These are phyloP conservation scores for Nesoenas mayeri DNA, from an alignment of 2,113 vertebrate genomes.

Conservation along the genomic window DNA sequence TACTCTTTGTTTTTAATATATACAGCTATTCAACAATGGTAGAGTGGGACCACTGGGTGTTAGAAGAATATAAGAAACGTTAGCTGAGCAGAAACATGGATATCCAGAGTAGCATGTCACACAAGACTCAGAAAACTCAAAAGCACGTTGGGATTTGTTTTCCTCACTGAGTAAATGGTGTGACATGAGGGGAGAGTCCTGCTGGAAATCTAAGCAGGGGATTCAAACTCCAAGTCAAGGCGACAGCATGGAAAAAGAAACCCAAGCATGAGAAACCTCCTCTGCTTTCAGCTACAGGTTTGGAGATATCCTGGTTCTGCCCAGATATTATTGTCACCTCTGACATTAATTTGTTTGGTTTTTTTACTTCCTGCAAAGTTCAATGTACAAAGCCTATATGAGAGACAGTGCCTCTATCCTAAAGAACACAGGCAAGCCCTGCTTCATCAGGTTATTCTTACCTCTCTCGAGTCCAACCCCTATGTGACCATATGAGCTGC, in stretches of 20 bases:
- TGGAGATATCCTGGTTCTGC: not conserved
- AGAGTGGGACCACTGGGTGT: not conserved
- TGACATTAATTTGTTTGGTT: not conserved
- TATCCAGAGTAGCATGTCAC: not conserved
- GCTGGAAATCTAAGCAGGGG: conserved; percentile 36
- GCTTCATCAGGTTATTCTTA: not conserved
- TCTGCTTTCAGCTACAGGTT: not conserved
- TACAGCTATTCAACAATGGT: not conserved
- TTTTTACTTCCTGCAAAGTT: not conserved
- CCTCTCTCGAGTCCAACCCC: not conserved
- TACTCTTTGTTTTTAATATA: conserved; percentile 28
- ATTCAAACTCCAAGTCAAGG: conserved; percentile 55
- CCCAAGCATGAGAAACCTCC: conserved; percentile 11
- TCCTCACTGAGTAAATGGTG: conserved; percentile 1
- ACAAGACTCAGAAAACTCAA: not conserved
- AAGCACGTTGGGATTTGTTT: conserved; percentile 1
- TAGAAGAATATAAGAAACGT: not conserved
- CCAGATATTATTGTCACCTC: not conserved
- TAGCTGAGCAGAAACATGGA: not conserved
- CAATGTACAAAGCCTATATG: not conserved
- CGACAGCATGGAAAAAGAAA: conserved; percentile 52
- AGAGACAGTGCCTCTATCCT: not conserved
- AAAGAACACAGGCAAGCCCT: not conserved
- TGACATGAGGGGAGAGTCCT: conserved; percentile 1
- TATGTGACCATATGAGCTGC: accelerated